Evolutionary conservation across 2,797 vertebrate genomes (phyloP).

Genomic region (Semaprochilodus insignis): DNA sequence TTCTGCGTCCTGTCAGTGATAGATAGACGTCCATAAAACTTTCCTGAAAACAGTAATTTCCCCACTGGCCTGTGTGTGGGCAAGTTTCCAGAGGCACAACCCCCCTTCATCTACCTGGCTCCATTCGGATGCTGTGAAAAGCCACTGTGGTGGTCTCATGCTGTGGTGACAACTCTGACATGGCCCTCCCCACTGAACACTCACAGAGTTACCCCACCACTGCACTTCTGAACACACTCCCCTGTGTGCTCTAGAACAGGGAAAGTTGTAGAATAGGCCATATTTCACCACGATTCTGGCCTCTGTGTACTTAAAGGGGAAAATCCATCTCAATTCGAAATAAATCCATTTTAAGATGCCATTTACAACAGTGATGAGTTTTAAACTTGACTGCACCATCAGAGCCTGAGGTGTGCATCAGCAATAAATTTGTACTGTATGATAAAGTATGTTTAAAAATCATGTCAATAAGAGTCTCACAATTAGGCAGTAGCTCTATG

Average conservation of each 20-base stretch:
- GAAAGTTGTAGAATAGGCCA: constrained; percentile 14
- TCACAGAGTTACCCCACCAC: neutral
- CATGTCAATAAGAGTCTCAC: neutral
- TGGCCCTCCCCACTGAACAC: neutral
- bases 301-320: neutral
- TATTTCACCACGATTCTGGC: constrained; percentile 4
- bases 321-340: constrained; percentile 3
- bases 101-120: neutral
- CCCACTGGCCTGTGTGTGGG: neutral
- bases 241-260: constrained; percentile 4
- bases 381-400: neutral
- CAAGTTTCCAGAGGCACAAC: neutral
- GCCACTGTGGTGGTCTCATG: constrained; percentile 63
- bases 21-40: neutral
- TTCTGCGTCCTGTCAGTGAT: neutral
- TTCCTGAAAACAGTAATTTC: neutral
- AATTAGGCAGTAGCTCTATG: neutral
- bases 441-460: neutral
- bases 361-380: neutral
- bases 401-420: neutral
- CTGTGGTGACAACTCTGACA: constrained; percentile 52
- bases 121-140: constrained; percentile 5
- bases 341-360: neutral
- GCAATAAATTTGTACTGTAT: neutral
- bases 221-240: constrained; percentile 28